Evolutionary conservation across 1,140 invertebrate species (phyloP), one percentile per base, ranked within the genome.

Genomic region (Conus ventricosus): DNA sequence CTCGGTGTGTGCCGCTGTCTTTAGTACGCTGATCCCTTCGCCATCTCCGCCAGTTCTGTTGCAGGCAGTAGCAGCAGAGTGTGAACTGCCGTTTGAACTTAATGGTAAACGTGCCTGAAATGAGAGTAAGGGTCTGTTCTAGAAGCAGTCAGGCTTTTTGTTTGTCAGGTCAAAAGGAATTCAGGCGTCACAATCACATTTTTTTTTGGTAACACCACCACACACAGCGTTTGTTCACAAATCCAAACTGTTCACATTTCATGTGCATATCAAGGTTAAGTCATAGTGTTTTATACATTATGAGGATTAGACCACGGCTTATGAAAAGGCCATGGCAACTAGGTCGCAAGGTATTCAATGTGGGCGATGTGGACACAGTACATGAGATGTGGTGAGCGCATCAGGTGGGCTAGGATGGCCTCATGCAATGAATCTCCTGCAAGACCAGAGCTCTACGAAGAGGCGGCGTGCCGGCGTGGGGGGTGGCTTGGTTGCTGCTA

Each of bases 91-190:
- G 87, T 88, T 93, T 94, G 88, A 94, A 94, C 88, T 94, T 94
- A 57, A 94, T 94, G 53, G 93, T 93, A 87, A 94, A 94, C 91
- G 93, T 92, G 57, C 93, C 93, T 94, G 93, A 82, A 93, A 92
- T 84, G 89, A 75, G 84, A 87, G n/a, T 63, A 84, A 90, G 17
- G 39, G 39, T 51, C 80, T 15, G 39, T 7, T 5, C 80, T 81
- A 54, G 80, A 81, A 51, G 80, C 20, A 81, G 13, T 51, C 80
- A 81, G 51, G 80, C 80, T 81, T 78, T 27, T 27, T 39, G 10
- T 78, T 51, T 39, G 25, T 78, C 39, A 51, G 25, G 27, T 78
- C 39, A 51, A 39, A 25, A 17, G 27, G 25, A 78, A 78, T 10
- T 78, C 76, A 78, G 39, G 39, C 0, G 25, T 39, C 8, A 78